These are phyloP conservation scores for Clinocottus analis DNA, from an alignment of 2,113 vertebrate genomes.

Conservation along the genomic window DNA sequence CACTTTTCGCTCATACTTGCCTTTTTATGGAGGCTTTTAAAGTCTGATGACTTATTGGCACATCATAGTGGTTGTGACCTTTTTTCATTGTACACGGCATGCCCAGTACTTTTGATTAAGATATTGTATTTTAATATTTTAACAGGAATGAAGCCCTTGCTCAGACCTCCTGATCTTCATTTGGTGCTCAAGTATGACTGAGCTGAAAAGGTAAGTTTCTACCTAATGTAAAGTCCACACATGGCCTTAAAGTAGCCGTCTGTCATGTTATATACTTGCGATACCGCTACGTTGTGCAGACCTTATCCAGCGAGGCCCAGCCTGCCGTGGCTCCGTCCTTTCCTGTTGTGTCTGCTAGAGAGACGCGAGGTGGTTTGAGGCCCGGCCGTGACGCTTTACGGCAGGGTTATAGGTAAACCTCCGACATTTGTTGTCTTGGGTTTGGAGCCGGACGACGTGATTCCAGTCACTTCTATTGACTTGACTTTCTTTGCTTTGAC, in stretches of 20 bases:
- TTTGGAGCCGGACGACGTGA: not conserved
- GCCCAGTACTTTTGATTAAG: not conserved
- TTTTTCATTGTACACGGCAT: no score
- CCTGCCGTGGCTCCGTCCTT: conserved; percentile 75
- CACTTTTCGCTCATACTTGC: not conserved
- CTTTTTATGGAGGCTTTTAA: no score
- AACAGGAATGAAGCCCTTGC: not conserved
- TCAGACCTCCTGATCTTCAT: conserved; percentile 6
- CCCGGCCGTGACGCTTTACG: conserved; percentile 65
- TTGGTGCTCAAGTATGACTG: not conserved
- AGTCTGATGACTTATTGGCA: not conserved
- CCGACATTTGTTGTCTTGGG: not conserved
- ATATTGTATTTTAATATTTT: not conserved
- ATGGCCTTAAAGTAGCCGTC: not conserved
- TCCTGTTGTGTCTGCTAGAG: conserved; percentile 83
- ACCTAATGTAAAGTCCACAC: not conserved
- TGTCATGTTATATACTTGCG: not conserved
- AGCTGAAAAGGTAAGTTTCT: not conserved
- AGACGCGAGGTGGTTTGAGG: conserved; percentile 83
- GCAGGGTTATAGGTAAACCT: conserved; percentile 79
- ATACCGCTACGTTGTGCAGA: not conserved
- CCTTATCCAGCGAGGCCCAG: conserved; percentile 65
- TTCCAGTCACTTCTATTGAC: not conserved
- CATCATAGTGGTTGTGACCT: not conserved
- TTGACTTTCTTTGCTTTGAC: not conserved